Conservation (phyloP, 2,797 vertebrate species). For the Lateolabrax maculatus region DNA sequence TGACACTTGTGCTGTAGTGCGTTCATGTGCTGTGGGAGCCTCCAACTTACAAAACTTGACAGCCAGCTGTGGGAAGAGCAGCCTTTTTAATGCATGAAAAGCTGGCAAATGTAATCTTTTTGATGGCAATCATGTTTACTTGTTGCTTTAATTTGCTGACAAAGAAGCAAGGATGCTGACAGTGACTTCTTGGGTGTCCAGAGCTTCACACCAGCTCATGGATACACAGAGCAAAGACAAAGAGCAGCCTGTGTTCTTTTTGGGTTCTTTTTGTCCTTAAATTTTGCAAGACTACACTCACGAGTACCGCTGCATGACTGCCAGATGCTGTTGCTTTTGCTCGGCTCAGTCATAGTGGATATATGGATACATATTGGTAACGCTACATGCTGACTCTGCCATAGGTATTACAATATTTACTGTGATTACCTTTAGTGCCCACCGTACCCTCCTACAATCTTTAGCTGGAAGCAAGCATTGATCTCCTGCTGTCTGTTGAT, state of each 20-base stretch:
- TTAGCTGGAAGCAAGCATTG: slow-evolving; percentile 41
- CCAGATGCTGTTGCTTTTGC: slow-evolving; percentile 2
- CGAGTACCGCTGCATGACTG: not conserved
- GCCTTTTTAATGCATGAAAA: slow-evolving; percentile 45
- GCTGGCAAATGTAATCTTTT: slow-evolving; percentile 20
- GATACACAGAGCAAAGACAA: slow-evolving; percentile 11
- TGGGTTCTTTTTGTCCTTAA: not conserved
- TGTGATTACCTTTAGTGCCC: slow-evolving; percentile 7
- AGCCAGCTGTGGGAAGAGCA: slow-evolving; percentile 50
- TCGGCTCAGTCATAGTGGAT: slow-evolving; percentile 17
- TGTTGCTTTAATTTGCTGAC: slow-evolving; percentile 48
- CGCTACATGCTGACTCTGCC: slow-evolving; percentile 23
- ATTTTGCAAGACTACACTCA: not conserved
- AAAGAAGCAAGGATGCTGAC: slow-evolving; percentile 31
- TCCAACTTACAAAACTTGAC: slow-evolving; percentile 48
- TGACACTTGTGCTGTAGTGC: slow-evolving; percentile 48
- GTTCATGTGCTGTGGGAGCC: slow-evolving; percentile 42
- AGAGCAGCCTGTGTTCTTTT: slow-evolving; percentile 10
- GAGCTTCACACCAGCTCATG: slow-evolving; percentile 11
- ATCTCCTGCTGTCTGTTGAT: slow-evolving; percentile 55
- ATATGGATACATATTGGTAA: slow-evolving; percentile 9
- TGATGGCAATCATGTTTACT: slow-evolving; percentile 40
- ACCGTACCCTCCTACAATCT: slow-evolving; percentile 8
- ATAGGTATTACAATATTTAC: slow-evolving; percentile 28
- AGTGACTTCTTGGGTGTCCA: slow-evolving; percentile 28